Conservation (phyloP, 1,140 invertebrate genomes). For the Pseudomyrmex sp. region DNA sequence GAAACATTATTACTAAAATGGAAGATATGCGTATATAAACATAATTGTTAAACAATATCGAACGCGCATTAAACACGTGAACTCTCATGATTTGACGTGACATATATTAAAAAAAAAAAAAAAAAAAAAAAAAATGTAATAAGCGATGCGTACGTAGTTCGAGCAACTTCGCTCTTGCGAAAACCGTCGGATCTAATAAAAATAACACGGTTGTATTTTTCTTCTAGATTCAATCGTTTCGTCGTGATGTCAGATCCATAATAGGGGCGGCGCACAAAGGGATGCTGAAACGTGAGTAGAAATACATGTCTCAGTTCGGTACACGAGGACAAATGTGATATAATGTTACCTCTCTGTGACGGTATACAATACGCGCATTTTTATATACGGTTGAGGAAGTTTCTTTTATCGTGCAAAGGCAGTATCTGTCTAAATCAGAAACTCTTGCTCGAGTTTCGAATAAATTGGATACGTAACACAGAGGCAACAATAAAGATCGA, state of each 20-base stretch:
- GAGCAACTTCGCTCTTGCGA: slow-evolving; percentile 14
- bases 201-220: slow-evolving; percentile 38
- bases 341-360: slow-evolving; percentile 72
- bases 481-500: slow-evolving; percentile 42
- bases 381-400: slow-evolving; percentile 68
- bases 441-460: slow-evolving; percentile 57
- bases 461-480: slow-evolving; percentile 48
- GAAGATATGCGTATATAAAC: neutral
- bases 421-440: slow-evolving; percentile 60
- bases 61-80: too few species aligned
- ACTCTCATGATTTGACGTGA: too few species aligned
- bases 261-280: slow-evolving; percentile 58
- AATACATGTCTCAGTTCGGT: slow-evolving; percentile 72
- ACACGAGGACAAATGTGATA: slow-evolving; percentile 71
- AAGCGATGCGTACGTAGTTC: neutral
- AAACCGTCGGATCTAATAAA: slow-evolving; percentile 39
- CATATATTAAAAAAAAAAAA: neutral
- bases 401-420: slow-evolving; percentile 62
- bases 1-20: neutral
- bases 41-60: neutral
- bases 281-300: slow-evolving; percentile 69
- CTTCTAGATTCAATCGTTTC: slow-evolving; percentile 62
- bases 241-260: slow-evolving; percentile 60
- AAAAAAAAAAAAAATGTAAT: neutral
- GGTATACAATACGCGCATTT: slow-evolving; percentile 63